These are phyloP conservation scores for Holacanthella duospinosa DNA, from an alignment of 2,888 invertebrate species.

Conservation along the genomic window DNA sequence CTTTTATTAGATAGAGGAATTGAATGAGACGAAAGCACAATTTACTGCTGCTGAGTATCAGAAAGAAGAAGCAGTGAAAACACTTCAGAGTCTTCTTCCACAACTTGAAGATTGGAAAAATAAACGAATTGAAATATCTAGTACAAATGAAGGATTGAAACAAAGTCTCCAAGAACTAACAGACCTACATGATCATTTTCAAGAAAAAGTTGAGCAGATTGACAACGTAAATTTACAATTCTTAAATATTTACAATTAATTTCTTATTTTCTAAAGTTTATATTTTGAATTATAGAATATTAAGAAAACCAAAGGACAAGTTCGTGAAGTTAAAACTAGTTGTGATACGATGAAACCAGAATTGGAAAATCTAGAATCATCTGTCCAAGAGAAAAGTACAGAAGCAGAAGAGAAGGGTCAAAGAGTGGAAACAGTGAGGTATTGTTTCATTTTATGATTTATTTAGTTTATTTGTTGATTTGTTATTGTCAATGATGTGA, in stretches of 20 bases:
- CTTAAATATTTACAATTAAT: neutral
- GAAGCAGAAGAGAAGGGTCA: neutral
- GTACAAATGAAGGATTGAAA: constrained; percentile 1
- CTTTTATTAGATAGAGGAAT: constrained; percentile 15
- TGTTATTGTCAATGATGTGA: neutral
- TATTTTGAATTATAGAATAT: too few relatives aligned
- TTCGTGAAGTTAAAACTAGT: neutral
- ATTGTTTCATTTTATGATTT: neutral
- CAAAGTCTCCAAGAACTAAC: neutral
- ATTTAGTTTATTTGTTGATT: too few relatives aligned
- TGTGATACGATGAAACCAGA: neutral
- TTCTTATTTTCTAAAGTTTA: neutral
- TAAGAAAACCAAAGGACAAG: too few relatives aligned
- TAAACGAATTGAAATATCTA: neutral
- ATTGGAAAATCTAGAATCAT: neutral
- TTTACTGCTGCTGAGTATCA: neutral
- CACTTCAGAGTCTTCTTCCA: neutral
- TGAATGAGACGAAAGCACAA: constrained; percentile 3
- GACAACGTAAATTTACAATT: neutral
- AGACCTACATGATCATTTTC: neutral
- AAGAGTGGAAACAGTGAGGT: neutral
- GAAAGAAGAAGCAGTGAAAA: neutral
- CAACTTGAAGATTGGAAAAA: neutral
- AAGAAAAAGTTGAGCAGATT: neutral
- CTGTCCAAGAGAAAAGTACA: constrained; percentile 5